phyloP scores from a whole-genome alignment of 2,888 invertebrate species.

The Agonopterix subpropinquella region DNA sequence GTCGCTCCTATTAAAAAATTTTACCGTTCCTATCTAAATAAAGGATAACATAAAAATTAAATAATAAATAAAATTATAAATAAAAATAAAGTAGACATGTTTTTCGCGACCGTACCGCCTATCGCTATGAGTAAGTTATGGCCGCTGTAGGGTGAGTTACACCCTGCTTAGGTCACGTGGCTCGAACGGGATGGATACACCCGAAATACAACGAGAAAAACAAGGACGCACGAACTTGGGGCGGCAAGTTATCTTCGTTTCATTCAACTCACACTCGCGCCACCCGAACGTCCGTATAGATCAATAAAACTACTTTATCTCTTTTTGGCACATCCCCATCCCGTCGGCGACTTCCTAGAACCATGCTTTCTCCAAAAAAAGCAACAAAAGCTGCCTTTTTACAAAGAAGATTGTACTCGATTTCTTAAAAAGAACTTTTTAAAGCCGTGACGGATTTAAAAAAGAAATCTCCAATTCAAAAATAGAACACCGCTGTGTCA shows the following conservation, averaged over 20 bases:
- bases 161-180: constrained; percentile 76
- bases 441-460: constrained; percentile 32
- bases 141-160: constrained; percentile 75
- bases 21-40: no score
- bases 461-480: constrained; percentile 24
- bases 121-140: constrained; percentile 76
- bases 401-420: background rate
- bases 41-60: background rate
- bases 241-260: constrained; percentile 76
- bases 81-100: constrained; percentile 49
- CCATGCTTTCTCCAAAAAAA: constrained; percentile 55
- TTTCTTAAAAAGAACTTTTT: constrained; percentile 10
- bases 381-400: constrained; percentile 10
- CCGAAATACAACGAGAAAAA: constrained; percentile 35
- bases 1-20: no score
- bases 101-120: constrained; percentile 70
- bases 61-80: constrained; percentile 13
- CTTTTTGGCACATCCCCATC: constrained; percentile 77
- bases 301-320: constrained; percentile 78
- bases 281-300: constrained; percentile 74
- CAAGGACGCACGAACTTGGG: constrained; percentile 58
- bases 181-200: constrained; percentile 52
- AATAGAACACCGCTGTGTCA: constrained; percentile 17
- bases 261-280: constrained; percentile 75
- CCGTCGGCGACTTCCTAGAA: constrained; percentile 69